Percentiles rank a stretch among this genome's conserved stretches.
Evolutionary conservation across 2,797 vertebrate genomes (phyloP).

Genomic region (Ptychadena robeensis): DNA sequence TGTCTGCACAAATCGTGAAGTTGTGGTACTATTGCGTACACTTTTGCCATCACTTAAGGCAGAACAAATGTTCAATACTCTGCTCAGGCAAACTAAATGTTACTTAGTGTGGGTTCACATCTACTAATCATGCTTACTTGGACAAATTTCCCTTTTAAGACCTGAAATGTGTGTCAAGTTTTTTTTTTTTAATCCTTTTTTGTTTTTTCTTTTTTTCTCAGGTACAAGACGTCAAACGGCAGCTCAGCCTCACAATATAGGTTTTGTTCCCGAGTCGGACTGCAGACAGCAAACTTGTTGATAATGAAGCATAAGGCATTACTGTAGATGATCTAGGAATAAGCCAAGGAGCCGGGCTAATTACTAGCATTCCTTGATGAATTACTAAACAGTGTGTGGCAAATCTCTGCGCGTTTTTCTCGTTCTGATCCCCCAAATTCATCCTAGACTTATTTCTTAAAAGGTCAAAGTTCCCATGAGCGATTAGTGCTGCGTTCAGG

Average conservation of each 20-base stretch:
- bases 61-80: too few species aligned
- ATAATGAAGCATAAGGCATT: slow-evolving; percentile 86
- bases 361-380: slow-evolving; percentile 90
- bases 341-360: slow-evolving; percentile 86
- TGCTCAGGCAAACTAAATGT: too few species aligned
- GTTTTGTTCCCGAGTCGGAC: slow-evolving; percentile 75
- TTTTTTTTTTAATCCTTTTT: neutral
- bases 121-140: neutral
- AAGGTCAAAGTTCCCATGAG: slow-evolving; percentile 86
- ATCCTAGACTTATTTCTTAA: slow-evolving; percentile 85
- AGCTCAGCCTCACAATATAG: slow-evolving; percentile 68
- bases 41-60: too few species aligned
- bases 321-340: slow-evolving; percentile 86
- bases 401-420: slow-evolving; percentile 82
- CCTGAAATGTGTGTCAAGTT: neutral
- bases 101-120: neutral
- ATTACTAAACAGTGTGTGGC: slow-evolving; percentile 93
- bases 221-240: slow-evolving; percentile 54
- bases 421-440: slow-evolving; percentile 85
- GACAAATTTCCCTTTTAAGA: neutral
- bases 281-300: slow-evolving; percentile 81
- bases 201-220: slow-evolving; percentile 29
- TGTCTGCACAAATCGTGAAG: too few species aligned
- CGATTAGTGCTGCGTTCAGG: slow-evolving; percentile 87
- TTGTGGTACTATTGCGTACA: too few species aligned